Evolutionary conservation across 2,113 vertebrate genomes (phyloP).

Genomic region (Oryzias javanicus): DNA sequence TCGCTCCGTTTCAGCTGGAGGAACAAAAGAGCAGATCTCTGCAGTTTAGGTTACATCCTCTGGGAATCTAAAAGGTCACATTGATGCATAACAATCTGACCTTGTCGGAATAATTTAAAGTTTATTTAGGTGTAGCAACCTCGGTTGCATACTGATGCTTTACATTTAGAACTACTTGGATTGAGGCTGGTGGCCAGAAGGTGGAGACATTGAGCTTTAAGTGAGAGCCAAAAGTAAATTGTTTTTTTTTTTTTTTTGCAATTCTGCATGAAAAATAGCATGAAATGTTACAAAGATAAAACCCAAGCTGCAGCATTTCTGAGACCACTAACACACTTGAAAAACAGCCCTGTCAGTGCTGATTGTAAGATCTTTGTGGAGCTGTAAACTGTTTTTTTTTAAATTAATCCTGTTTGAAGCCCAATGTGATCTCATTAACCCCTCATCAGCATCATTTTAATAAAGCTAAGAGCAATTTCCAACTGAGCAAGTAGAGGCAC

Average conservation of each 20-base stretch:
- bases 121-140: too few relatives aligned
- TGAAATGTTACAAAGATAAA: neutral
- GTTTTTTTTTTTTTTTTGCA: neutral
- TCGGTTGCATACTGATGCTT: too few relatives aligned
- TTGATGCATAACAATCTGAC: too few relatives aligned
- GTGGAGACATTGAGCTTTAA: slow-evolving; percentile 50
- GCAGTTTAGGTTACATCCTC: neutral
- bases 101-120: too few relatives aligned
- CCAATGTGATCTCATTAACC: slow-evolving; percentile 31
- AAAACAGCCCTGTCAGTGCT: neutral
- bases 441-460: slow-evolving; percentile 30
- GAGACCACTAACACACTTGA: neutral
- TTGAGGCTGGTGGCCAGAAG: slow-evolving; percentile 41
- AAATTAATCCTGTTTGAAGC: slow-evolving; percentile 37
- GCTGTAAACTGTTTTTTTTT: slow-evolving; percentile 5
- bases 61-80: too few relatives aligned
- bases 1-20: slow-evolving; percentile 60
- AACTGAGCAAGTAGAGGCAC: neutral
- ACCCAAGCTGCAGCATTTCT: neutral
- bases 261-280: neutral
- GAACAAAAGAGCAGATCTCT: neutral
- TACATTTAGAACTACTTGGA: too few relatives aligned
- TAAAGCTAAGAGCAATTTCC: slow-evolving; percentile 14
- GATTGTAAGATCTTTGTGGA: slow-evolving; percentile 9
- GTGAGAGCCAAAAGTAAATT: neutral